A percentile compares a stretch with the other conserved stretches of the same genome.
phyloP scores from a whole-genome alignment of 2,888 invertebrate genomes.

The Linhomoeus sp. region DNA sequence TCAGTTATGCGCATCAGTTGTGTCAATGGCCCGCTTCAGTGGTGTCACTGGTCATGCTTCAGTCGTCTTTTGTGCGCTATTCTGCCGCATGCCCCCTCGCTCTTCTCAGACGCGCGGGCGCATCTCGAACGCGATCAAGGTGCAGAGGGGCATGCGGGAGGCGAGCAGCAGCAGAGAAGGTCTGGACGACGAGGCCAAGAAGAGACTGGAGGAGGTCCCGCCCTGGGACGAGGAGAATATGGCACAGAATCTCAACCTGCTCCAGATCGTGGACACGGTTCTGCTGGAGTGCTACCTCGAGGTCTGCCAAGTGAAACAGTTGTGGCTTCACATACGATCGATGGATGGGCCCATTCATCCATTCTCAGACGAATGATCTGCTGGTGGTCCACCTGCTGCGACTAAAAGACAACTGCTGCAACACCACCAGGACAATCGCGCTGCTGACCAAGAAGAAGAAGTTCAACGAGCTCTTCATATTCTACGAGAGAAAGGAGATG shows the following conservation, averaged over 20 bases:
- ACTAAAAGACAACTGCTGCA: conserved; percentile 60
- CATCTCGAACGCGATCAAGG: no score
- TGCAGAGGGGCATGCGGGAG: conserved; percentile 10
- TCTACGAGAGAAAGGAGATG: conserved; percentile 80
- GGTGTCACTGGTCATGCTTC: no score
- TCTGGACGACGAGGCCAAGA: not conserved
- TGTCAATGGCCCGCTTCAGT: no score
- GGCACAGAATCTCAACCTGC: conserved; percentile 39
- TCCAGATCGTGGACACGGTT: conserved; percentile 90
- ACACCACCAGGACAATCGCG: conserved; percentile 75
- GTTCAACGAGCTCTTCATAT: conserved; percentile 72
- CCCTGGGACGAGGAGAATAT: conserved; percentile 6
- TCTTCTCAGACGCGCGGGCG: no score
- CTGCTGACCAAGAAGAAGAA: conserved; percentile 66
- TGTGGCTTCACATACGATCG: no score
- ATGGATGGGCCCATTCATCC: no score
- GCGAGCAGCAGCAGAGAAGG: not conserved
- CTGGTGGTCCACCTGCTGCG: conserved; percentile 72
- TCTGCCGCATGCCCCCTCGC: no score
- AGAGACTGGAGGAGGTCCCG: no score
- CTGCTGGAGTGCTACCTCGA: conserved; percentile 85
- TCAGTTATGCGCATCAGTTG: no score
- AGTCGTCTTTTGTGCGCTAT: no score
- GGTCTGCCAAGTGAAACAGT: no score
- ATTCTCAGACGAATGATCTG: conserved; percentile 73